A percentile compares a stretch with the other conserved stretches of the same genome.
These are phyloP conservation scores for Eretmochelys imbricata DNA, from an alignment of 2,113 vertebrate species.

Conservation along the genomic window DNA sequence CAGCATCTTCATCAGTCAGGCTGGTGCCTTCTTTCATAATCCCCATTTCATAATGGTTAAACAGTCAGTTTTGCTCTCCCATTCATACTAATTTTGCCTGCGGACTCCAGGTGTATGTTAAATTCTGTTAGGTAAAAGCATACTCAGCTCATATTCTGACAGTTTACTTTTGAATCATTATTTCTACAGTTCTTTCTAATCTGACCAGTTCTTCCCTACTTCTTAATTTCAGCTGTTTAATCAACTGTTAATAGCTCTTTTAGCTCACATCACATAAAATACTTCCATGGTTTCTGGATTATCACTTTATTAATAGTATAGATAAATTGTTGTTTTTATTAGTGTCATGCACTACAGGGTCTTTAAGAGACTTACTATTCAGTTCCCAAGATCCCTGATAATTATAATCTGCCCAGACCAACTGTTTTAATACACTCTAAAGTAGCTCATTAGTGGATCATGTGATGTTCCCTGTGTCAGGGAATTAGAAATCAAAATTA, in stretches of 20 bases:
- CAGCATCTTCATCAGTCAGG: background rate
- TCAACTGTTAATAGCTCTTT: background rate
- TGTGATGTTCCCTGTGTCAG: background rate
- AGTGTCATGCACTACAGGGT: background rate
- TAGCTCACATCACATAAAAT: background rate
- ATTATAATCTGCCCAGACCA: slow-evolving; percentile 14
- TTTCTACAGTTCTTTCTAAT: background rate
- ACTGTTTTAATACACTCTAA: background rate
- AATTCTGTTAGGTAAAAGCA: slow-evolving; percentile 28
- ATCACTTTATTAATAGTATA: slow-evolving; percentile 33
- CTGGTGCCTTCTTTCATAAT: slow-evolving; percentile 6
- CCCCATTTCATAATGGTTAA: slow-evolving; percentile 28
- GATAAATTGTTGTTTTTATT: background rate
- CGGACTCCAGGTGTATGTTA: slow-evolving; percentile 11
- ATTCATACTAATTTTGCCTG: background rate
- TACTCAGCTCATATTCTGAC: background rate
- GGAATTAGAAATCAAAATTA: background rate
- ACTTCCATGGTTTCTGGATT: slow-evolving; percentile 8
- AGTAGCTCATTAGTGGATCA: background rate
- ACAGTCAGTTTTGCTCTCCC: slow-evolving; percentile 36
- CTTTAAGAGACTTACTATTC: background rate
- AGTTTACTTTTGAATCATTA: slow-evolving; percentile 25
- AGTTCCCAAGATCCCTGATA: slow-evolving; percentile 30
- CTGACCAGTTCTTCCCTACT: background rate
- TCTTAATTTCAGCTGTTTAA: slow-evolving; percentile 34